Percentiles rank a stretch among this genome's conserved stretches.
These are phyloP conservation scores for Pitta sordida DNA, from an alignment of 2,113 vertebrate genomes.

Conservation along the genomic window DNA sequence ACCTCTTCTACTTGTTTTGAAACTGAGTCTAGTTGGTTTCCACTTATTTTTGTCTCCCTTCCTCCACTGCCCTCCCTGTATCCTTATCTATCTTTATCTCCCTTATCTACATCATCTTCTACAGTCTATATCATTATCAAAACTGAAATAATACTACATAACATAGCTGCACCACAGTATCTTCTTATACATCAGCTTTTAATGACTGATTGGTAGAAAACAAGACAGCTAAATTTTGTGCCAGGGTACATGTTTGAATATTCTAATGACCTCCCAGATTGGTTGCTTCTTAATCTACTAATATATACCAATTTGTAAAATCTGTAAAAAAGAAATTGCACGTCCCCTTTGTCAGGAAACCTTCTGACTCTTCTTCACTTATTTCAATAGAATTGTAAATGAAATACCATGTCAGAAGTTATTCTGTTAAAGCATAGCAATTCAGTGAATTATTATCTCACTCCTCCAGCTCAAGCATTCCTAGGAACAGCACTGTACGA, in stretches of 20 bases:
- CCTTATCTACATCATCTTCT: neutral
- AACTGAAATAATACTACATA: neutral
- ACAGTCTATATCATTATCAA: neutral
- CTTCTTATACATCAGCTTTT: neutral
- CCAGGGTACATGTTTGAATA: neutral
- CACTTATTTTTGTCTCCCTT: neutral
- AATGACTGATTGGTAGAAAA: neutral
- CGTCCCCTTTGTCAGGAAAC: neutral
- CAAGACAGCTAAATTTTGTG: neutral
- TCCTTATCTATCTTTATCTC: neutral
- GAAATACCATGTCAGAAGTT: neutral
- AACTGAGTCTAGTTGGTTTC: neutral
- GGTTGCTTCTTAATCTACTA: neutral
- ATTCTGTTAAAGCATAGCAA: neutral
- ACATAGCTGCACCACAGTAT: neutral
- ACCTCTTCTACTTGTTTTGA: neutral
- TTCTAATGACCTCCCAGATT: neutral
- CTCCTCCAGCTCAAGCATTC: neutral
- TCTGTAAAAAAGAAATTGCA: neutral
- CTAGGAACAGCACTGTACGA: neutral
- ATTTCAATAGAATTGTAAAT: neutral
- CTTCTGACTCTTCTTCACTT: neutral
- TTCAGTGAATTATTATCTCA: neutral
- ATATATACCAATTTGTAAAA: neutral
- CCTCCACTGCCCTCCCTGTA: accelerated